Base-by-base conservation (phyloP, 1,140 invertebrate genomes). In the Hyles euphorbiae region DNA sequence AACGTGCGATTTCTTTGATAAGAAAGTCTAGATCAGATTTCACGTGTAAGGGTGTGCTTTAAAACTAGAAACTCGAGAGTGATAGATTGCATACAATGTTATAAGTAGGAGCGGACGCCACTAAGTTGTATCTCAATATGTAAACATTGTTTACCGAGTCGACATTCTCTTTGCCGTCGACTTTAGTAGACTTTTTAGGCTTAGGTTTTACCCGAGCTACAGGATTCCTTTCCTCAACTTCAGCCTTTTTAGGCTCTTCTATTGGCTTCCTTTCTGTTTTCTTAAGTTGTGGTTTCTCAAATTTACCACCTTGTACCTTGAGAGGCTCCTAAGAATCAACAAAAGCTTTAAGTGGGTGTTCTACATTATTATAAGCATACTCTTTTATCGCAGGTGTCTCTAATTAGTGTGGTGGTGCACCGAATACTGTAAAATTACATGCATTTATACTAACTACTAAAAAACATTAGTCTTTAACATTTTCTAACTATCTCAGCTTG, bases 91-190 rank as follows among this genome's bases (percentile, higher is more conserved):
- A 53, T 44, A 60, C 46, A 63, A 12, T 57, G 40, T 57, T 59
- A 62, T 34, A 68, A 57, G 58, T 36, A 63, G 43, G 60, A 40
- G 75, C 62, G 63, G 72, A 81, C 61, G 53, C 51, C 68, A 73
- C 68, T 40, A 61, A 70, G 63, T 53, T 48, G 52, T 60, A 54
- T 52, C 12, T 52, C 40, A 55, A 53, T 47, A 47, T 55, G 53
- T 62, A 56, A 63, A 65, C 53, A 56, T 34, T 70, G 66, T 92
- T 92, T 72, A 92, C 92, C 83, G 92, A 90, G 51, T 91, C 74
- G 34, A 77, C 89, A 60, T 89, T 90, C 54, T 78, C 83, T 69
- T 89, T 90, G 44, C 89, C 87, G 60, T 58, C 66, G 53, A 60
- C 22, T 56, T 68, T 71, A 59, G 77, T 22, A 22, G 36, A 5